phyloP scores from a whole-genome alignment of 2,888 invertebrate species.

The Brachyptera putata region DNA sequence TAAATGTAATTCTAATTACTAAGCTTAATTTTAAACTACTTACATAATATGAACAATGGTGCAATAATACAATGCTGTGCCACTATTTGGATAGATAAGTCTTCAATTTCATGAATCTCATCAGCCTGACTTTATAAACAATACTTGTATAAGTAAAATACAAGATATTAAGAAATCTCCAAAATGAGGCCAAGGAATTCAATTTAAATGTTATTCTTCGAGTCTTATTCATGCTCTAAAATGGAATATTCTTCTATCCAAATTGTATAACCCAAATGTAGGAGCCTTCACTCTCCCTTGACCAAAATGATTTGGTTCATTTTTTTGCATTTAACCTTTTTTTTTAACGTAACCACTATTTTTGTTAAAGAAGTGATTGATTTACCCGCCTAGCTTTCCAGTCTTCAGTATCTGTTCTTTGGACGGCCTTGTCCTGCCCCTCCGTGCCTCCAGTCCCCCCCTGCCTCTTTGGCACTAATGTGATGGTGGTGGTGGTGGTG shows the following conservation, averaged over 20 bases:
- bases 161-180: neutral
- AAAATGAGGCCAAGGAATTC: constrained; percentile 28
- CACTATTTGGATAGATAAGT: constrained; percentile 16
- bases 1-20: too few relatives aligned
- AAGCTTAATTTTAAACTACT: too few relatives aligned
- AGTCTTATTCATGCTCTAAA: neutral
- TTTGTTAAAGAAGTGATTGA: neutral
- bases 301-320: neutral
- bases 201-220: constrained; percentile 12
- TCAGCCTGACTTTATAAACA: constrained; percentile 25
- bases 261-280: constrained; percentile 4
- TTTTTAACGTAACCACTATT: neutral
- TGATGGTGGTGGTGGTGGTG: constrained; percentile 70
- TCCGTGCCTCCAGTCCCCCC: constrained; percentile 27
- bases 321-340: neutral
- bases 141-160: neutral
- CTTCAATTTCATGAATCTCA: constrained; percentile 27
- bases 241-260: constrained; percentile 1
- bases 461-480: constrained; percentile 21
- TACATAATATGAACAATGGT: constrained; percentile 10
- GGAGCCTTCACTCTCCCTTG: neutral
- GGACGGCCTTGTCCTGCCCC: constrained; percentile 10
- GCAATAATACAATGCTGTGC: constrained; percentile 13
- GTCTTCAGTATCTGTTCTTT: constrained; percentile 27
- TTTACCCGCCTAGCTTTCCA: neutral